Percentiles rank a stretch among this genome's conserved stretches.
These are phyloP conservation scores for Eristalis tenax DNA, from an alignment of 2,888 invertebrate species.

Conservation along the genomic window DNA sequence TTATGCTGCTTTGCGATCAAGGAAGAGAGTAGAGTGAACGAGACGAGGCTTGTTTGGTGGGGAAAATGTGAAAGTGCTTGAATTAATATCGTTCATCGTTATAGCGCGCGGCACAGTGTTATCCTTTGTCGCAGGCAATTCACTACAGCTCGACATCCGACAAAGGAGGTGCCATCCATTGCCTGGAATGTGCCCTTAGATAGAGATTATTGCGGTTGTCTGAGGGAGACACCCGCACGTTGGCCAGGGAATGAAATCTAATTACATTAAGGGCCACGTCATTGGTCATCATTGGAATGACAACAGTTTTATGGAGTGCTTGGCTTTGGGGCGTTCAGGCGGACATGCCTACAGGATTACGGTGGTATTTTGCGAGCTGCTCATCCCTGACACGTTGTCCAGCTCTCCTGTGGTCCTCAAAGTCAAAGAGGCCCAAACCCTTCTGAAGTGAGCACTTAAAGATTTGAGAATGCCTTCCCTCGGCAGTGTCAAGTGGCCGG, in stretches of 20 bases:
- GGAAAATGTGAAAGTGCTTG: background rate
- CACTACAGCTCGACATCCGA: background rate
- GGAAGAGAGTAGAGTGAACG: conserved; percentile 19
- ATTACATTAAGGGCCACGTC: conserved; percentile 41
- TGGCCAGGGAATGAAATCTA: conserved; percentile 46
- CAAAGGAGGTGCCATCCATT: background rate
- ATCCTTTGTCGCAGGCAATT: conserved; percentile 24
- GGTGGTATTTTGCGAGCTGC: background rate
- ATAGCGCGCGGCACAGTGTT: background rate
- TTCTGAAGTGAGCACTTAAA: conserved; percentile 41
- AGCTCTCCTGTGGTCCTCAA: background rate
- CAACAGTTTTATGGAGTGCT: conserved; percentile 46
- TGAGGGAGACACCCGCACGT: background rate
- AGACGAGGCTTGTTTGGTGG: background rate
- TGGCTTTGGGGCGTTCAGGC: background rate
- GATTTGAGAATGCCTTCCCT: conserved; percentile 8
- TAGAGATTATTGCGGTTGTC: conserved; percentile 25
- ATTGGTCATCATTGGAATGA: conserved; percentile 41
- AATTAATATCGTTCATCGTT: conserved; percentile 42
- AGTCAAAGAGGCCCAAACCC: conserved; percentile 30
- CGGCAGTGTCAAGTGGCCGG: conserved; percentile 38
- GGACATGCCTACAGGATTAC: background rate
- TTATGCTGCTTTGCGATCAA: conserved; percentile 23
- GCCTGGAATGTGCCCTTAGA: background rate
- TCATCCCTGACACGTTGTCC: background rate